These are phyloP conservation scores for Elephas maximus DNA, from an alignment of 2,113 vertebrate genomes.

Conservation along the genomic window DNA sequence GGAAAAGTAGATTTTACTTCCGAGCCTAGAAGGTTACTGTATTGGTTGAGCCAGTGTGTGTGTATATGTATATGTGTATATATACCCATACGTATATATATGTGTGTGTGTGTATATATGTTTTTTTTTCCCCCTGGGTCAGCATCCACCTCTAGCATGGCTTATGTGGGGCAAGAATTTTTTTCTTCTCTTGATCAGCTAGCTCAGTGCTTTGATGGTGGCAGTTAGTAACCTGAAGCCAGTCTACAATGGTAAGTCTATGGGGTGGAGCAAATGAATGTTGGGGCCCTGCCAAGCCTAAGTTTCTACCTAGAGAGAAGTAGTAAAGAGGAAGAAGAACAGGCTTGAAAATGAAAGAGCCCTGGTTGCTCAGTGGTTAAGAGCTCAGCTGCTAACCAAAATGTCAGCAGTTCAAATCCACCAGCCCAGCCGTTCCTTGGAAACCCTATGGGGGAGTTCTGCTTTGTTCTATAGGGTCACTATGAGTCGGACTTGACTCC, in stretches of 20 bases:
- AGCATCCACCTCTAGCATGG: not conserved
- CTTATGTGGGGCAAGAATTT: not conserved
- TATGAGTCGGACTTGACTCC: too few relatives aligned
- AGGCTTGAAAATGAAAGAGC: not conserved
- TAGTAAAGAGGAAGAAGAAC: not conserved
- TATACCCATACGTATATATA: too few relatives aligned
- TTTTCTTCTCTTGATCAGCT: not conserved
- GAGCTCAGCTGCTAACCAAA: too few relatives aligned
- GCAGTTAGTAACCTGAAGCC: slow-evolving; percentile 25
- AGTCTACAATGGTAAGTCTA: not conserved
- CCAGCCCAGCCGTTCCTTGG: too few relatives aligned
- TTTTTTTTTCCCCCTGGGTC: not conserved
- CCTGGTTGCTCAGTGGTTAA: too few relatives aligned
- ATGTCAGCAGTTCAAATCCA: too few relatives aligned
- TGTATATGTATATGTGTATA: not conserved
- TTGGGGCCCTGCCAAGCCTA: not conserved
- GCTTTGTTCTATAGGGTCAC: too few relatives aligned
- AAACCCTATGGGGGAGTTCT: too few relatives aligned
- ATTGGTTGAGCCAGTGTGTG: slow-evolving; percentile 6
- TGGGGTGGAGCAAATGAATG: not conserved
- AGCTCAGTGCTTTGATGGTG: not conserved
- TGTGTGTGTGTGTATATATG: too few relatives aligned
- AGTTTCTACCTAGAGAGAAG: not conserved
- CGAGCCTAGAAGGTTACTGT: not conserved
- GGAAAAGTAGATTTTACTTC: slow-evolving; percentile 57